phyloP scores from a whole-genome alignment of 2,888 invertebrate species.

The Eupithecia centaureata region DNA sequence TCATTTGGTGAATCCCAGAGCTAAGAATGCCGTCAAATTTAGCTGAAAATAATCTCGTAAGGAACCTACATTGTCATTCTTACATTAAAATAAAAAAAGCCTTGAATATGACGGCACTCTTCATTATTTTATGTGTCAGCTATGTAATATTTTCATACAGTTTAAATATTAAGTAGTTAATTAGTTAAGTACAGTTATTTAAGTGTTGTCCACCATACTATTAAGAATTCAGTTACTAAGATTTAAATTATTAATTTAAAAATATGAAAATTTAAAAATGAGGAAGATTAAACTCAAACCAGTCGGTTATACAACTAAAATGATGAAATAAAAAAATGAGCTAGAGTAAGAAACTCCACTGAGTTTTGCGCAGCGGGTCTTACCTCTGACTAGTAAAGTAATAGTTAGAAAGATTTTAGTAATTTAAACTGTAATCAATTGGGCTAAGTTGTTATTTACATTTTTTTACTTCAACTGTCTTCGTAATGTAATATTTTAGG shows the following conservation, averaged over 20 bases:
- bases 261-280: constrained; percentile 57
- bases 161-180: constrained; percentile 37
- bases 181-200: constrained; percentile 44
- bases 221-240: constrained; percentile 59
- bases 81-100: not conserved
- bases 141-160: constrained; percentile 22
- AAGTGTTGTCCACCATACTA: constrained; percentile 56
- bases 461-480: constrained; percentile 14
- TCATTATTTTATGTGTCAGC: constrained; percentile 16
- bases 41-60: not conserved
- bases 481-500: constrained; percentile 1
- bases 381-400: constrained; percentile 74
- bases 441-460: constrained; percentile 12
- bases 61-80: not conserved
- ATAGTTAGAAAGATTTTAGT: constrained; percentile 45
- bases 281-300: constrained; percentile 58
- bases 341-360: constrained; percentile 66
- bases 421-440: constrained; percentile 27
- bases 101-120: constrained; percentile 8
- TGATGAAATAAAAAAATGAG: constrained; percentile 58
- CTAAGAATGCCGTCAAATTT: not conserved
- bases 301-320: constrained; percentile 49
- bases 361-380: constrained; percentile 58
- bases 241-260: constrained; percentile 51
- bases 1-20: constrained; percentile 2